phyloP scores from a whole-genome alignment of 2,113 vertebrate species.

The Thamnaconus septentrionalis region DNA sequence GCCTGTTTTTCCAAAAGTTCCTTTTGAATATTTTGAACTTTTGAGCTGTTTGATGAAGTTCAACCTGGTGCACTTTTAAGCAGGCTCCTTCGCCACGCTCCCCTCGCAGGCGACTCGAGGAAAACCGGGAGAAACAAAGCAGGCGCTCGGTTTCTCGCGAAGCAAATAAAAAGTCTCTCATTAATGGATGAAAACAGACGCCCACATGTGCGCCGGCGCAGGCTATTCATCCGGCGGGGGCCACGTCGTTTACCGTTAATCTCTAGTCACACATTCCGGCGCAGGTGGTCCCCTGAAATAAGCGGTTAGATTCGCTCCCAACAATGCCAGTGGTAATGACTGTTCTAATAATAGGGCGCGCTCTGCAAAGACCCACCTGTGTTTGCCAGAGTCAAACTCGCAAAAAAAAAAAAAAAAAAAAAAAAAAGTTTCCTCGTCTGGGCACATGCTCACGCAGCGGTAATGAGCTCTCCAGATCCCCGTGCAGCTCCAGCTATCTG shows the following conservation, averaged over 20 bases:
- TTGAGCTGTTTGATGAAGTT: no score
- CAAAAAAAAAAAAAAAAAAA: constrained; percentile 18
- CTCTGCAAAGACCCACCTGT: constrained; percentile 59
- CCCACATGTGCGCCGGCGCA: constrained; percentile 12
- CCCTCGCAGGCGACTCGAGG: no score
- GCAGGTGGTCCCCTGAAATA: constrained; percentile 59
- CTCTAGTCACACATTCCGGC: constrained; percentile 52
- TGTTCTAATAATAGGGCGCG: constrained; percentile 62
- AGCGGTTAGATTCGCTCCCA: constrained; percentile 43
- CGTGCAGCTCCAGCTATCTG: constrained; percentile 45
- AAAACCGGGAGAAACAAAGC: neutral
- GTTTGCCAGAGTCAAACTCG: constrained; percentile 34
- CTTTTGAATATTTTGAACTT: no score
- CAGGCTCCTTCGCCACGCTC: no score
- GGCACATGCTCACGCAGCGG: constrained; percentile 54
- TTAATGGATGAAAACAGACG: constrained; percentile 41
- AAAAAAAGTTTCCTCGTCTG: constrained; percentile 38
- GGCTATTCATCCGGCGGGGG: constrained; percentile 37
- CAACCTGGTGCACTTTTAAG: no score
- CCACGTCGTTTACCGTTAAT: constrained; percentile 20
- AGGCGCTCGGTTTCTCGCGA: constrained; percentile 20
- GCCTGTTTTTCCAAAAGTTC: no score
- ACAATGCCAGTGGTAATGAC: constrained; percentile 59
- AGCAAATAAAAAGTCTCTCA: neutral
- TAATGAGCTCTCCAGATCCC: constrained; percentile 56